Evolutionary conservation across 2,888 invertebrate genomes (phyloP).

Genomic region (Pandemis cinnamomeana): DNA sequence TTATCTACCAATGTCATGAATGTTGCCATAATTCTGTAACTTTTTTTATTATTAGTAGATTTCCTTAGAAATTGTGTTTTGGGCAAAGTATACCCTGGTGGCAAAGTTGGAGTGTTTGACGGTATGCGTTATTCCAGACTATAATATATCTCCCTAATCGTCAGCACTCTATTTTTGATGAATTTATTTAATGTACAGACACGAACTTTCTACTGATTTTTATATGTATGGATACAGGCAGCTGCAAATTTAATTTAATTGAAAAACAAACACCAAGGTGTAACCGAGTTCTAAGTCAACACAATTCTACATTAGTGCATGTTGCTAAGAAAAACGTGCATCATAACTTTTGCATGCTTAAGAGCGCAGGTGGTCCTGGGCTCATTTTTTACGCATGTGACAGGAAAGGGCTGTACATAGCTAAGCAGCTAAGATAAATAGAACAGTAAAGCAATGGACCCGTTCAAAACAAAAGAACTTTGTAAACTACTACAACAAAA

Average conservation of each 20-base stretch:
- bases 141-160: no score
- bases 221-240: neutral
- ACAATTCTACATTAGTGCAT: conserved; percentile 14
- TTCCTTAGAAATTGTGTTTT: no score
- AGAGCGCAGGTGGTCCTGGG: neutral
- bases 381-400: conserved; percentile 10
- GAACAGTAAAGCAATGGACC: neutral
- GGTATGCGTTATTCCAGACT: no score
- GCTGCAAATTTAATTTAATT: conserved; percentile 8
- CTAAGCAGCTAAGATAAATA: neutral
- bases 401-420: conserved; percentile 20
- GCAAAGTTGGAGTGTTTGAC: no score
- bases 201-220: neutral
- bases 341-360: conserved; percentile 33
- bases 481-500: no score
- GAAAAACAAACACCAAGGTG: neutral
- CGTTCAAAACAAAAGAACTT: neutral
- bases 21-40: no score
- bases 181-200: no score
- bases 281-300: neutral
- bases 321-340: conserved; percentile 37
- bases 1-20: no score
- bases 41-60: no score
- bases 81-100: no score
- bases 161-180: no score